Evolutionary conservation across 2,113 vertebrate species (phyloP).

Genomic region (Halichoerus grypus): DNA sequence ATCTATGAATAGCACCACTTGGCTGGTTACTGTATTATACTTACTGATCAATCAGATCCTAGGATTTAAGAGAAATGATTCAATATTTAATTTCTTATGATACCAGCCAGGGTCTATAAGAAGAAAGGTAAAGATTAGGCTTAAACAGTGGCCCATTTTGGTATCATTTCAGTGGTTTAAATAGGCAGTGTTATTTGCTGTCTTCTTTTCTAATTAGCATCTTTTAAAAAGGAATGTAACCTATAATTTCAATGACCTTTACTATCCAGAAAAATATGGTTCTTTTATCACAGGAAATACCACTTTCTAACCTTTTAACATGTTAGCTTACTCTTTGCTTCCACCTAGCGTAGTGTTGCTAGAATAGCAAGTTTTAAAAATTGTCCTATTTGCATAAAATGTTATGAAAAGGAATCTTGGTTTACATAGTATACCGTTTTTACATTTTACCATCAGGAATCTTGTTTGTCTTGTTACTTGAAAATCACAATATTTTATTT

Average conservation of each 20-base stretch:
- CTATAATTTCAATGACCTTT: conserved; percentile 72
- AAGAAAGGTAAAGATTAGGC: background rate
- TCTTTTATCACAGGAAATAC: conserved; percentile 7
- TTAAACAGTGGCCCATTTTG: background rate
- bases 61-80: conserved; percentile 56
- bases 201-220: conserved; percentile 64
- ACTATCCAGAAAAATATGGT: background rate
- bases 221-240: conserved; percentile 56
- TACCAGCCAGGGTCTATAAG: background rate
- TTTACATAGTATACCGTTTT: background rate
- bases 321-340: conserved; percentile 86
- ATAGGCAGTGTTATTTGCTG: conserved; percentile 34
- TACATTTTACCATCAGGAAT: background rate
- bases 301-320: background rate
- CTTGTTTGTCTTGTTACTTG: background rate
- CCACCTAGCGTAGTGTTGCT: conserved; percentile 85
- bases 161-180: conserved; percentile 21
- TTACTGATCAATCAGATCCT: background rate
- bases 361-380: conserved; percentile 20
- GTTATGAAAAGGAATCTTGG: conserved; percentile 35
- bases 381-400: conserved; percentile 23
- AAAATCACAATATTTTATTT: conserved; percentile 49
- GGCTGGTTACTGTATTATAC: background rate
- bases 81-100: conserved; percentile 20
- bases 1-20: background rate